Conservation (phyloP, 2,113 vertebrate genomes). For the Isurus oxyrinchus region DNA sequence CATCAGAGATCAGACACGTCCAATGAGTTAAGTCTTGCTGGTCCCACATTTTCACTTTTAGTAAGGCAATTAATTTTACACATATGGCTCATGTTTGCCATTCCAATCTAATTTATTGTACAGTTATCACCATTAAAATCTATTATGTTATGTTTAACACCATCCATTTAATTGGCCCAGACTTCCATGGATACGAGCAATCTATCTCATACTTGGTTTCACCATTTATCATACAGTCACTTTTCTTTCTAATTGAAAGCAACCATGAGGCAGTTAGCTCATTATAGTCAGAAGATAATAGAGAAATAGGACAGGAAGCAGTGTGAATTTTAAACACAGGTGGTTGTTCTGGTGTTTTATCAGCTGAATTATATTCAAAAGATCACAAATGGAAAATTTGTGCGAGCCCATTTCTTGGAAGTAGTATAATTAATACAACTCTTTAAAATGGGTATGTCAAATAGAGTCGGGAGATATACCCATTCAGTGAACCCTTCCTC, state of each 20-base stretch:
- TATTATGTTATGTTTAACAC: neutral
- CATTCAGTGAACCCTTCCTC: no score
- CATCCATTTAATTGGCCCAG: neutral
- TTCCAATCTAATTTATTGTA: neutral
- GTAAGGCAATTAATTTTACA: neutral
- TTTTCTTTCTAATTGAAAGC: neutral
- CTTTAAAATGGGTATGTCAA: neutral
- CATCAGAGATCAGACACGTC: neutral
- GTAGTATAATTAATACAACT: neutral
- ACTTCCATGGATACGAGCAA: neutral
- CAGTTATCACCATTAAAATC: neutral
- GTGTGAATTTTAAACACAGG: neutral
- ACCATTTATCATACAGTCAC: neutral
- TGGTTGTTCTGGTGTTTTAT: neutral
- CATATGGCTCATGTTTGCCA: neutral
- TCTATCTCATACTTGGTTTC: neutral
- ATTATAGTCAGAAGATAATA: neutral
- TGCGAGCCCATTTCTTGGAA: neutral
- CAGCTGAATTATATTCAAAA: neutral
- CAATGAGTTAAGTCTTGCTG: neutral
- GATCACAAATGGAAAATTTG: neutral
- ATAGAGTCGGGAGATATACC: neutral
- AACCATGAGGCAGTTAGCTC: neutral
- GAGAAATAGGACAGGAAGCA: neutral
- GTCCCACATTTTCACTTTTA: neutral